Base-by-base conservation (phyloP, 2,888 invertebrate genomes). In the Athetis lepigone region DNA sequence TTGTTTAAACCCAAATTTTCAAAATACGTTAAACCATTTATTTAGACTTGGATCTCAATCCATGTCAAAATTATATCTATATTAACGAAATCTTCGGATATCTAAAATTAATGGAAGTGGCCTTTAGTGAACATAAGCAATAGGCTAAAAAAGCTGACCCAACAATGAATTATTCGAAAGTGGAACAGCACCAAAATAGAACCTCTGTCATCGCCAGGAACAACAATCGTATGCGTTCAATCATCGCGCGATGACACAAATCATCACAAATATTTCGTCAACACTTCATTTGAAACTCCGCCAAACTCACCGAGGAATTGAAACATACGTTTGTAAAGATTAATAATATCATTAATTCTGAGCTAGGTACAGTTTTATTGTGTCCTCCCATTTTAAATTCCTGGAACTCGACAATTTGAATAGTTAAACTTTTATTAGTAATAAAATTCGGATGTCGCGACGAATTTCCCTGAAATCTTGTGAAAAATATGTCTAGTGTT, bases 241-340 rank as follows among this genome's bases (percentile, higher is more conserved):
- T 68, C 67, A 64, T 65, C 42, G 33, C 58, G 2, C 56, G 70
- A 70, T 58, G 80, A 77, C 66, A 56, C 47, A 49, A 57, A 60
- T 33, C 54, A 69, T 51, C 64, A 56, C 47, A 49, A 57, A 60
- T 33, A 54, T 70, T 51, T 60, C 60, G 40, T 60, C 72, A 69
- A 65, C 67, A 55, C 47, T 46, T 47, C 56, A 65, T 70, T 82
- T 85, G 84, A 82, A 75, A 68, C 66, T 36, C 40, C 19, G 80
- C 81, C 83, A 80, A 79, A 58, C 47, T 55, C 60, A 69, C 69
- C 54, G 40, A 56, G 9, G 63, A 79, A 79, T 81, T 78, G 73
- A 81, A 77, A 81, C 69, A 69, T 65, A 33, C 55, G 79, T 77
- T 71, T 68, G 37, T 68, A 64, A 75, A 79, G 78, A 83, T 79